Conservation (phyloP, 2,797 vertebrate genomes). For the Petrocephalus sullivani region DNA sequence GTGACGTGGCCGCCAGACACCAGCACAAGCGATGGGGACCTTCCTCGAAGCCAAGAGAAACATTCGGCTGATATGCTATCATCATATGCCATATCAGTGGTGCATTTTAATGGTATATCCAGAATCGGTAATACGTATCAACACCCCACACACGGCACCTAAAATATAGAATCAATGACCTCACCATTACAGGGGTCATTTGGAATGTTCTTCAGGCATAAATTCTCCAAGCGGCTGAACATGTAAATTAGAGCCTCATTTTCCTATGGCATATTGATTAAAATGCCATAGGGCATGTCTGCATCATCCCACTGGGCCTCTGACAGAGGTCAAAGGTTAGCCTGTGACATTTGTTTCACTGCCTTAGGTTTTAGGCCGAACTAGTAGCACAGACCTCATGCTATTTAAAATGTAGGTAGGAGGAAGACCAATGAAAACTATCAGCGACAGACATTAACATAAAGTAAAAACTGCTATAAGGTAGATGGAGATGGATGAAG, state of each 20-base stretch:
- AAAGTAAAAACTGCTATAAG: background rate
- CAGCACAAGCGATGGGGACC: background rate
- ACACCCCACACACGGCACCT: background rate
- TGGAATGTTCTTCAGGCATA: background rate
- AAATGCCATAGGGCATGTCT: slow-evolving; percentile 11
- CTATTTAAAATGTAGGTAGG: background rate
- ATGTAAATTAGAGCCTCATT: slow-evolving; percentile 14
- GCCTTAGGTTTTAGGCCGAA: background rate
- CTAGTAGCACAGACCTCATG: background rate
- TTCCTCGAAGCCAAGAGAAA: background rate
- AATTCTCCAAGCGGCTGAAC: background rate
- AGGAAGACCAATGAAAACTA: background rate
- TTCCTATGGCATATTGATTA: slow-evolving; percentile 1
- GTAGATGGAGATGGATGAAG: background rate
- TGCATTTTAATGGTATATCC: background rate
- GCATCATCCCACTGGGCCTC: background rate
- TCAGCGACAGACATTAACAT: background rate
- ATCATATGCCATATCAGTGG: background rate
- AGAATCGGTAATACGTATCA: background rate
- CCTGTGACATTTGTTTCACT: slow-evolving; percentile 13
- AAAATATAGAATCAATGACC: slow-evolving; percentile 10
- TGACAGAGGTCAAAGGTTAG: background rate
- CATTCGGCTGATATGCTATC: background rate
- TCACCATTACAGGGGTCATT: slow-evolving; percentile 1
- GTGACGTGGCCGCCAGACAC: background rate